Evolutionary conservation across 2,113 vertebrate genomes (phyloP).

Genomic region (Sprattus sprattus): DNA sequence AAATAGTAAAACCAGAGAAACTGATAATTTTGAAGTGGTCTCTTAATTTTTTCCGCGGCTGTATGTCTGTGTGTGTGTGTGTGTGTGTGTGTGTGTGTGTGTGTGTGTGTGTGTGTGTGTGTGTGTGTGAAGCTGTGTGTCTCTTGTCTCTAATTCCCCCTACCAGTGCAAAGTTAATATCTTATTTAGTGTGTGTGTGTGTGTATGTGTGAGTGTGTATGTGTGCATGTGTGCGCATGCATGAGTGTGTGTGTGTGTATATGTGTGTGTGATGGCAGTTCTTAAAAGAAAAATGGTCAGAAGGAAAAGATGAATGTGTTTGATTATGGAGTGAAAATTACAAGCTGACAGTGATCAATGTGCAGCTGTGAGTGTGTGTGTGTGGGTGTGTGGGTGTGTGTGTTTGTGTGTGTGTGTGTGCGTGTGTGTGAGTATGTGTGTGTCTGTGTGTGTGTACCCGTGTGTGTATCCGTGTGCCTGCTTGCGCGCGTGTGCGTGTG

Average conservation of each 20-base stretch:
- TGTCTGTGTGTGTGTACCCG: neutral
- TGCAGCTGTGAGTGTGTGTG: slow-evolving; percentile 27
- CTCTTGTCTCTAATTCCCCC: too few species aligned
- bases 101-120: too few species aligned
- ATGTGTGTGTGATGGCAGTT: slow-evolving; percentile 31
- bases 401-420: neutral
- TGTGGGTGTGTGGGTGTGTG: slow-evolving; percentile 3
- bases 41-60: too few species aligned
- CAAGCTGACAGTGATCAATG: slow-evolving; percentile 59
- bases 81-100: too few species aligned
- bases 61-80: too few species aligned
- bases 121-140: too few species aligned
- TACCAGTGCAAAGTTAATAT: too few species aligned
- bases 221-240: slow-evolving; percentile 13
- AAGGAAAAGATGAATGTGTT: slow-evolving; percentile 56
- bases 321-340: slow-evolving; percentile 59
- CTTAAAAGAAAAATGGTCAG: slow-evolving; percentile 11
- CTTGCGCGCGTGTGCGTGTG: neutral
- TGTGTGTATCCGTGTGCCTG: neutral
- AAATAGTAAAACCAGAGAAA: too few species aligned
- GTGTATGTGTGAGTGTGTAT: neutral
- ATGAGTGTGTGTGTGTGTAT: slow-evolving; percentile 17
- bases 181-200: neutral
- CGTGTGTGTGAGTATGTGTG: slow-evolving; percentile 4
- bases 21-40: too few species aligned